These are phyloP conservation scores for Ennomos fuscantarius DNA, from an alignment of 2,888 invertebrate species.

Conservation along the genomic window DNA sequence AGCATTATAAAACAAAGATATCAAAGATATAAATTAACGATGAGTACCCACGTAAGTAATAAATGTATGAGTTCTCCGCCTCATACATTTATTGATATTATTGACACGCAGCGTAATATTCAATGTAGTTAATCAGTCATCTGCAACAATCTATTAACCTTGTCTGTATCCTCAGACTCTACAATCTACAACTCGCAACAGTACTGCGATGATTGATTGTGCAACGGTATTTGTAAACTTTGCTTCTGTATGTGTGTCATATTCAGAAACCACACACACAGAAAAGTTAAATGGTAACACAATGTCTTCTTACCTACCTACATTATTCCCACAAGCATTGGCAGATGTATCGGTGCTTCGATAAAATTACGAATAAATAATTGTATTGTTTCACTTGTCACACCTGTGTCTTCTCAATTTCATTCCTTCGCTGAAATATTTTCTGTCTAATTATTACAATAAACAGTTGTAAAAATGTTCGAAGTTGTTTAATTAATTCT, in stretches of 20 bases:
- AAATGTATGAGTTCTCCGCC: constrained; percentile 4
- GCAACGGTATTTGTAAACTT: constrained; percentile 63
- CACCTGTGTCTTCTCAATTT: constrained; percentile 33
- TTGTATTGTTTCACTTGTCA: background rate
- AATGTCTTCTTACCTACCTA: constrained; percentile 1
- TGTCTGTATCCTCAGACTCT: constrained; percentile 47
- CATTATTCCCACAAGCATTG: constrained; percentile 24
- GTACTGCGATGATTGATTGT: constrained; percentile 56
- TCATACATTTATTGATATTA: constrained; percentile 37
- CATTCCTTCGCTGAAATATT: constrained; percentile 10
- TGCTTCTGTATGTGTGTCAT: constrained; percentile 44
- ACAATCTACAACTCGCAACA: constrained; percentile 46
- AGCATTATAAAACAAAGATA: constrained; percentile 6
- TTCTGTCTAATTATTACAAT: constrained; percentile 1
- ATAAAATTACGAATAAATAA: too few species aligned
- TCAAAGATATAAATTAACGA: constrained; percentile 13
- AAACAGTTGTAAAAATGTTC: constrained; percentile 7
- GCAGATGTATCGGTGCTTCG: constrained; percentile 18
- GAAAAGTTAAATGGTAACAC: constrained; percentile 25
- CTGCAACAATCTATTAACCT: constrained; percentile 65
- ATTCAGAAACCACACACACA: constrained; percentile 19
- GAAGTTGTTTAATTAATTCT: constrained; percentile 15
- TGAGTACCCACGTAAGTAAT: too few species aligned
- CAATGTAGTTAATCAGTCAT: constrained; percentile 57
- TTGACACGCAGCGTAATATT: constrained; percentile 47